phyloP scores from a whole-genome alignment of 1,140 invertebrate genomes.

The Uloborus diversus region DNA sequence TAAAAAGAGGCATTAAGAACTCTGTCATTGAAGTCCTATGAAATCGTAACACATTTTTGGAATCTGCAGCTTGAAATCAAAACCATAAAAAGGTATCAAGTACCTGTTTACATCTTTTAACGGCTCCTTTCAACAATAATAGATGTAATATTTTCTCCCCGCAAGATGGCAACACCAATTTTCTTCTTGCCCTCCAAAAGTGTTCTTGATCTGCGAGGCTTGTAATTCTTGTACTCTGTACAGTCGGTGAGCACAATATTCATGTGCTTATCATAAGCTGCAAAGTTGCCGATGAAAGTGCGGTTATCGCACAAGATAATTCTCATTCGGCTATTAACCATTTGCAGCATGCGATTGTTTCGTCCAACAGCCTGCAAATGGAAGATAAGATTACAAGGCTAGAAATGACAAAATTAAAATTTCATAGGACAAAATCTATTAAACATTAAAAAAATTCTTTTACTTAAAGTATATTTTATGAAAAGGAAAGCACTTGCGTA shows the following conservation, averaged over 20 bases:
- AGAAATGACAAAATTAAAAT: too few species aligned
- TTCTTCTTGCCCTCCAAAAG: not conserved
- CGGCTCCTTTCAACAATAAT: conserved; percentile 33
- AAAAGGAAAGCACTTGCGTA: too few species aligned
- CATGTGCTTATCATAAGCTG: conserved; percentile 18
- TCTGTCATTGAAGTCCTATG: too few species aligned
- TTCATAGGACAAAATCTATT: too few species aligned
- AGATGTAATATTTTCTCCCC: conserved; percentile 25
- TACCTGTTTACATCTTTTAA: too few species aligned
- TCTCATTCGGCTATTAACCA: conserved; percentile 5
- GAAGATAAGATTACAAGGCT: not conserved
- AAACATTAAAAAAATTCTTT: too few species aligned
- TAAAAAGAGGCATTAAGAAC: too few species aligned
- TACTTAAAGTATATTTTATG: too few species aligned
- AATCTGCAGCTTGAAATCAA: too few species aligned
- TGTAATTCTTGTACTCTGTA: conserved; percentile 37
- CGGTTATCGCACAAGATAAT: conserved; percentile 19
- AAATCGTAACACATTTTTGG: too few species aligned
- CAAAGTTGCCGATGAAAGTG: conserved; percentile 20
- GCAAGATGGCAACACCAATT: not conserved
- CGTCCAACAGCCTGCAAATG: conserved; percentile 23
- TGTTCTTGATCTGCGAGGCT: not conserved
- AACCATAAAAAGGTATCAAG: too few species aligned
- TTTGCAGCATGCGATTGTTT: not conserved
- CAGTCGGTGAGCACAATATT: conserved; percentile 14